A percentile compares a stretch with the other conserved stretches of the same genome.
These are phyloP conservation scores for Meiosimyza decipiens DNA, from an alignment of 2,888 invertebrate genomes.

Conservation along the genomic window DNA sequence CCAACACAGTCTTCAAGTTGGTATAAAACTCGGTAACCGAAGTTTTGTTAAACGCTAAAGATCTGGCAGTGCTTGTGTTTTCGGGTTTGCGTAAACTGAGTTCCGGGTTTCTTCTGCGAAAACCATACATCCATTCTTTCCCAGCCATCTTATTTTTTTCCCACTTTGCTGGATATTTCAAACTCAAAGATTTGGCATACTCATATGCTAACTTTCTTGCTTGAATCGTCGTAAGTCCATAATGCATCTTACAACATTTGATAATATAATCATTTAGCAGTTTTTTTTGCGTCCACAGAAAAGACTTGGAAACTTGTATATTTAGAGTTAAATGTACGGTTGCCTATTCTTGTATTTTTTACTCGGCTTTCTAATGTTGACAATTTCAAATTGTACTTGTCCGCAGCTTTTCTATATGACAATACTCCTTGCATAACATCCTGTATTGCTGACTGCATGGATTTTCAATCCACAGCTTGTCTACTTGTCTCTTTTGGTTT, in stretches of 20 bases:
- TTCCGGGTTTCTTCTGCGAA: too few species aligned
- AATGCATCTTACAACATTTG: too few species aligned
- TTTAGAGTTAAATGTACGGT: conserved; percentile 9
- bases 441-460: conserved; percentile 35
- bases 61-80: conserved; percentile 11
- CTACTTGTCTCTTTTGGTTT: conserved; percentile 34
- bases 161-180: conserved; percentile 35
- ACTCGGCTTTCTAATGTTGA: conserved; percentile 35
- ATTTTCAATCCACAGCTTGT: conserved; percentile 33
- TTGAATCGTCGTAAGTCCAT: too few species aligned
- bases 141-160: conserved; percentile 35
- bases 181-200: conserved; percentile 24
- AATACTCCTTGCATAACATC: conserved; percentile 33
- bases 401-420: conserved; percentile 35
- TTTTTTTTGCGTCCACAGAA: conserved; percentile 30
- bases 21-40: conserved; percentile 15
- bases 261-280: too few species aligned
- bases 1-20: conserved; percentile 26
- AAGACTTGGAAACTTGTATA: conserved; percentile 23
- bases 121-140: conserved; percentile 33
- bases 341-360: conserved; percentile 23
- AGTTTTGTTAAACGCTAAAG: conserved; percentile 9
- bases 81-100: conserved; percentile 6
- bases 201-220: conserved; percentile 32
- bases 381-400: conserved; percentile 34